Evolutionary conservation across 2,888 invertebrate genomes (phyloP), one percentile per base, ranked within the genome.

Genomic region (Colletes collaris): DNA sequence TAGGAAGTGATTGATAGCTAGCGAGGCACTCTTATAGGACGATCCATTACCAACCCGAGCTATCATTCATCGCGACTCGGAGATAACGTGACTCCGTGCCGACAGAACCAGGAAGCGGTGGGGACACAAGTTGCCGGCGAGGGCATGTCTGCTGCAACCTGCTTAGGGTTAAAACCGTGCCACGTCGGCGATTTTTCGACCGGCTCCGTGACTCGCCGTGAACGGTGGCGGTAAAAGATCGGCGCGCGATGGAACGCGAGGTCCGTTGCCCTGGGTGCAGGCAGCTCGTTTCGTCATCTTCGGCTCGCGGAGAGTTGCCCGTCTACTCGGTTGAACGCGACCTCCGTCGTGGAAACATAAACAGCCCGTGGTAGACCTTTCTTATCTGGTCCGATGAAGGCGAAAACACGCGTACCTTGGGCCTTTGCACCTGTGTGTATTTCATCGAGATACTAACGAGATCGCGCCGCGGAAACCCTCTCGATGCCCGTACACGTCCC

Each of bases 371-470:
- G 37, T 50, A 69, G 68, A 65, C 73, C 69, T 67, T 67, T 67
- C 79, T 79, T 79, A 79, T 79, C 77, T 59, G 58, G 0, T 10
- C 44, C 58, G 16, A 13, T n/a, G 27, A 66, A 53, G 58, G 69
- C 40, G 71, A 74, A 79, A 74, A 79, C 67, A 71, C 70, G 58
- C 74, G 56, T 44, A 52, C 49, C 69, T 40, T 63, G 40, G 6
- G 55, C 53, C 67, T 67, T 63, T 40, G 63, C 79, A 81, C 79
- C 80, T 81, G 81, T 79, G 63, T 79, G 63, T 79, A 79, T 79
- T 81, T 81, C 80, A 75, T 71, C 75, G 81, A 67, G 81, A 81
- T 81, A 79, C 81, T 75, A 81, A 81, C 81, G 81, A 79, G 81
- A 75, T 71, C 70, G 80, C 56, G 58, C 19, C 46, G 64, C 60